Conservation (phyloP, 2,113 vertebrate species). For the Passerina amoena region DNA sequence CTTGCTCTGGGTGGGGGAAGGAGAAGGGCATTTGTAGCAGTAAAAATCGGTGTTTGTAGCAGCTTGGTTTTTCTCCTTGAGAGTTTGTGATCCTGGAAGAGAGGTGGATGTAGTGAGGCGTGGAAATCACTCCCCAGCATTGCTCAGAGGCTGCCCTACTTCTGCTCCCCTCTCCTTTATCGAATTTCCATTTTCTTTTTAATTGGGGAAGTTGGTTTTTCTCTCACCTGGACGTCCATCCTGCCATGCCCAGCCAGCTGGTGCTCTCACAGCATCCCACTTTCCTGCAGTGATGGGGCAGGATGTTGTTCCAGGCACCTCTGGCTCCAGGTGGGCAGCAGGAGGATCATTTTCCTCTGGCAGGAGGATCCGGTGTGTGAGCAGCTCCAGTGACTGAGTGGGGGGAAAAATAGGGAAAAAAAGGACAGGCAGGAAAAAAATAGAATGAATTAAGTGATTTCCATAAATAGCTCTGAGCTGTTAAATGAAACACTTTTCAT, state of each 20-base stretch:
- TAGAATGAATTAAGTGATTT: background rate
- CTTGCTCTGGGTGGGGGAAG: background rate
- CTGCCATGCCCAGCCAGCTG: background rate
- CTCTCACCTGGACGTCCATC: background rate
- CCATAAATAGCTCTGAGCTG: background rate
- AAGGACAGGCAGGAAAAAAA: background rate
- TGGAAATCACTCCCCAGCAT: background rate
- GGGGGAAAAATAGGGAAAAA: accelerated
- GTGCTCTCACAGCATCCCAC: background rate
- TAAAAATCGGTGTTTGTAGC: background rate
- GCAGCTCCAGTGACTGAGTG: background rate
- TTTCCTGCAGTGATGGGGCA: background rate
- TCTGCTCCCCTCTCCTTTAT: background rate
- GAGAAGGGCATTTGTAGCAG: background rate
- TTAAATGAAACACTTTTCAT: background rate
- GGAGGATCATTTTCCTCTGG: background rate
- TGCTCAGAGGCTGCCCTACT: background rate
- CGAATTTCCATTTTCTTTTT: background rate
- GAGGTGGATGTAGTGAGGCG: accelerated
- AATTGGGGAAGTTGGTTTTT: background rate
- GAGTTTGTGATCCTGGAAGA: background rate
- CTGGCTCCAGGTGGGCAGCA: background rate
- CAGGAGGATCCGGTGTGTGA: background rate
- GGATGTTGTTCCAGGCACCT: background rate
- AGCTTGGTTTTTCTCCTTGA: background rate